Evolutionary conservation across 2,113 vertebrate genomes (phyloP).

Genomic region (Fregetta grallaria): DNA sequence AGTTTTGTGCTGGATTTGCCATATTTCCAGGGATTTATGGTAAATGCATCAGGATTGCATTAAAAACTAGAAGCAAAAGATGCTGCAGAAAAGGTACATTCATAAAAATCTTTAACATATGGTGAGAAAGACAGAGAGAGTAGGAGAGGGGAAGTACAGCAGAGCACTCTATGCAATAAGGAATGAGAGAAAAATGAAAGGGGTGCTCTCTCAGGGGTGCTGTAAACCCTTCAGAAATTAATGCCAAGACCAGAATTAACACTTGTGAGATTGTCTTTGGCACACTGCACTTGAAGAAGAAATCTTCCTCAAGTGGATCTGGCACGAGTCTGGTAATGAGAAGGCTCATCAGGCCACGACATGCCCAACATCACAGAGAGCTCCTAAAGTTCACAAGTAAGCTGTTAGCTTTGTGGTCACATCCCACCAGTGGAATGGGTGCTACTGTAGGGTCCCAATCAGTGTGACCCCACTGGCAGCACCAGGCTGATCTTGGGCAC

Average conservation of each 20-base stretch:
- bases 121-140: background rate
- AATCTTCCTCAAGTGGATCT: background rate
- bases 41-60: background rate
- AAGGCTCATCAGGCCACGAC: background rate
- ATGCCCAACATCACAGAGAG: background rate
- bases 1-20: background rate
- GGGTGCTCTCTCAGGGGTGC: background rate
- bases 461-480: background rate
- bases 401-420: background rate
- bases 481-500: background rate
- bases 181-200: background rate
- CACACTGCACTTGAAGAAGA: background rate
- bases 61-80: conserved; percentile 14
- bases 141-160: background rate
- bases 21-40: background rate
- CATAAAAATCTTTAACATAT: conserved; percentile 9
- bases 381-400: background rate
- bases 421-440: background rate
- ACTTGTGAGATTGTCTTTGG: background rate
- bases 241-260: background rate
- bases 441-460: background rate
- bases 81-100: background rate
- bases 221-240: background rate
- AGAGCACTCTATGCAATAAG: background rate
- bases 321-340: background rate